A percentile compares a stretch with the other conserved stretches of the same genome.
Evolutionary conservation across 2,113 vertebrate species (phyloP).

Genomic region (Entelurus aequoreus): DNA sequence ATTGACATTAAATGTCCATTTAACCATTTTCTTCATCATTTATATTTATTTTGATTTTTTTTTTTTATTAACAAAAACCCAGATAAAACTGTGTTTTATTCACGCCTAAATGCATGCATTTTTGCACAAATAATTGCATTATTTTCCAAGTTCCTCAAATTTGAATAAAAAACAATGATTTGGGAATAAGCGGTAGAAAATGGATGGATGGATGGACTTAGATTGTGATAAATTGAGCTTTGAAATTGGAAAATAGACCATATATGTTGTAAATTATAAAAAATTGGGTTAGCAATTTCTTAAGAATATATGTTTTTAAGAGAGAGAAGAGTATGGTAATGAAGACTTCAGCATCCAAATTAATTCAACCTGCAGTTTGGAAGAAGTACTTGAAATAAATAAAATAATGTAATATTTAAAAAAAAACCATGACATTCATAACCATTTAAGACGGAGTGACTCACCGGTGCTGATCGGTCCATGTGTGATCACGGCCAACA

Average conservation of each 20-base stretch:
- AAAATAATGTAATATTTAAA: neutral
- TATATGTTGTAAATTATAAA: too few species aligned
- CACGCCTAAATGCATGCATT: too few species aligned
- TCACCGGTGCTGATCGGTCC: conserved; percentile 59
- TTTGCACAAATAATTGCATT: neutral
- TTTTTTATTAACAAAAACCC: too few species aligned
- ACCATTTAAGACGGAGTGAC: conserved; percentile 2
- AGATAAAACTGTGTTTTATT: too few species aligned
- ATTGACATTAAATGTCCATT: too few species aligned
- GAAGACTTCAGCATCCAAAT: neutral
- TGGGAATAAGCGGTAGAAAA: too few species aligned
- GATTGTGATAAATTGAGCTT: neutral
- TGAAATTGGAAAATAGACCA: too few species aligned
- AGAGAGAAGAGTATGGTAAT: neutral
- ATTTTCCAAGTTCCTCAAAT: neutral
- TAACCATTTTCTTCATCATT: too few species aligned
- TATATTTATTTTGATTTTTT: too few species aligned
- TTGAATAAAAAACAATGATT: neutral
- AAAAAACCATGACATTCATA: neutral
- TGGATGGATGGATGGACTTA: too few species aligned
- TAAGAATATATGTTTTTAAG: too few species aligned
- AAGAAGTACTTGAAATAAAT: neutral
- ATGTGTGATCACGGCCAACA: conserved; percentile 73
- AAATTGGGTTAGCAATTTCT: too few species aligned
- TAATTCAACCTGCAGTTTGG: neutral